Evolutionary conservation across 2,888 invertebrate species (phyloP).

Genomic region (Dinocampus coccinellae): DNA sequence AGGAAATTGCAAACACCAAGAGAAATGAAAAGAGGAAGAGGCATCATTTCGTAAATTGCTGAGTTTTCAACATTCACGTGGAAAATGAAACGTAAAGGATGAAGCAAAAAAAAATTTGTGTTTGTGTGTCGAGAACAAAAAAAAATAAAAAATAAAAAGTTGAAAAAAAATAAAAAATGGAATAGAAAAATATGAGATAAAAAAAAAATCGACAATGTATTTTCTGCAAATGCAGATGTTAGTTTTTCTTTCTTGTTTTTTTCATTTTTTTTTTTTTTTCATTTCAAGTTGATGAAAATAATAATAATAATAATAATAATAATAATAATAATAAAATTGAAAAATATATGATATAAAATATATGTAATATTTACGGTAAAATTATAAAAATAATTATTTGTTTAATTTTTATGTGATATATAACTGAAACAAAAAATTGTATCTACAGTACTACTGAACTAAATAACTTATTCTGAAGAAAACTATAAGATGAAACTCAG

Average conservation of each 20-base stretch:
- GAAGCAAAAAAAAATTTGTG: conserved; percentile 17
- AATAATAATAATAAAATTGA: too few species aligned
- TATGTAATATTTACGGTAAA: too few species aligned
- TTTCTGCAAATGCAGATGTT: neutral
- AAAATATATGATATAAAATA: too few species aligned
- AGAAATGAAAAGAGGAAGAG: conserved; percentile 17
- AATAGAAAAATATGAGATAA: neutral
- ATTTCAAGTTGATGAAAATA: too few species aligned
- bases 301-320: too few species aligned
- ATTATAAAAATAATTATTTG: neutral
- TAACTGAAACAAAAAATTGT: conserved; percentile 8
- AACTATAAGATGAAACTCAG: neutral
- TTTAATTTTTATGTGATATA: neutral
- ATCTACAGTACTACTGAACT: neutral
- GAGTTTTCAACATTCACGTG: conserved; percentile 21
- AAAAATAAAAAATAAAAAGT: conserved; percentile 23
- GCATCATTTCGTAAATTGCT: conserved; percentile 4
- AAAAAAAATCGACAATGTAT: neutral
- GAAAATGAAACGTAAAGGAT: conserved; percentile 30
- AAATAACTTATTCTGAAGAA: neutral
- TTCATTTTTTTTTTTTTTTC: too few species aligned
- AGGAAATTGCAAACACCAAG: conserved; percentile 18
- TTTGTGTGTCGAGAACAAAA: conserved; percentile 21
- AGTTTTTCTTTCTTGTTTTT: too few species aligned
- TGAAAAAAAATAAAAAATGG: conserved; percentile 18